These are phyloP conservation scores for Lumbricus terrestris DNA, from an alignment of 2,888 invertebrate species.

Conservation along the genomic window DNA sequence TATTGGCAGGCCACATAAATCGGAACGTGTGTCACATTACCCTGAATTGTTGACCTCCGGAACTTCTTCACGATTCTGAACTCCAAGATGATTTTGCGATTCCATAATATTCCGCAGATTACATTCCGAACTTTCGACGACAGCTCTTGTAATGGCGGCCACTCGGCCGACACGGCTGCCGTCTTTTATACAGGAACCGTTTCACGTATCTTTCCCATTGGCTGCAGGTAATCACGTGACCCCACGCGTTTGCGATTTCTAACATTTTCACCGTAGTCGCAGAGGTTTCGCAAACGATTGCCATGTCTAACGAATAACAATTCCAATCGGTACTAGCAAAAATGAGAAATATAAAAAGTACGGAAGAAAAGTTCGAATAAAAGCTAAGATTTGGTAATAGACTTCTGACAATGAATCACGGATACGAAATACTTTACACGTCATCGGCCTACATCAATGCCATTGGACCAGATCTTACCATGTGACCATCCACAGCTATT, in stretches of 20 bases:
- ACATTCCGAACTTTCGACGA: slow-evolving; percentile 41
- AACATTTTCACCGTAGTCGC: slow-evolving; percentile 3
- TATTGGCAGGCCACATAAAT: background rate
- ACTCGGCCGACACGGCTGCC: slow-evolving; percentile 23
- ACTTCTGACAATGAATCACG: slow-evolving; percentile 18
- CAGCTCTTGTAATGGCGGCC: slow-evolving; percentile 40
- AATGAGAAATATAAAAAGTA: background rate
- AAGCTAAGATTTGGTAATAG: background rate
- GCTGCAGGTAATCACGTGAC: slow-evolving; percentile 53
- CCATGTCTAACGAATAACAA: background rate
- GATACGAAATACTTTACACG: slow-evolving; percentile 22
- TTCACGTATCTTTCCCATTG: slow-evolving; percentile 51
- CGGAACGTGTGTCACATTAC: background rate
- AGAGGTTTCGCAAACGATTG: background rate
- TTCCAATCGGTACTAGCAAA: background rate
- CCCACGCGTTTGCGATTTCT: background rate
- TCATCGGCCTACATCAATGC: slow-evolving; percentile 11
- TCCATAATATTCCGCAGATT: slow-evolving; percentile 60
- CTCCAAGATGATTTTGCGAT: slow-evolving; percentile 60
- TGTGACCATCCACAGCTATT: slow-evolving; percentile 14
- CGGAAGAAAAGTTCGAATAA: background rate
- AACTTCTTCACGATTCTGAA: background rate
- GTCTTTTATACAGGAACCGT: slow-evolving; percentile 49
- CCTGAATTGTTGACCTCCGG: background rate
- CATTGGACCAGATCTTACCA: slow-evolving; percentile 14